Percentiles rank a stretch among this genome's conserved stretches.
These are phyloP conservation scores for Gibbula magus DNA, from an alignment of 2,888 invertebrate species.

Conservation along the genomic window DNA sequence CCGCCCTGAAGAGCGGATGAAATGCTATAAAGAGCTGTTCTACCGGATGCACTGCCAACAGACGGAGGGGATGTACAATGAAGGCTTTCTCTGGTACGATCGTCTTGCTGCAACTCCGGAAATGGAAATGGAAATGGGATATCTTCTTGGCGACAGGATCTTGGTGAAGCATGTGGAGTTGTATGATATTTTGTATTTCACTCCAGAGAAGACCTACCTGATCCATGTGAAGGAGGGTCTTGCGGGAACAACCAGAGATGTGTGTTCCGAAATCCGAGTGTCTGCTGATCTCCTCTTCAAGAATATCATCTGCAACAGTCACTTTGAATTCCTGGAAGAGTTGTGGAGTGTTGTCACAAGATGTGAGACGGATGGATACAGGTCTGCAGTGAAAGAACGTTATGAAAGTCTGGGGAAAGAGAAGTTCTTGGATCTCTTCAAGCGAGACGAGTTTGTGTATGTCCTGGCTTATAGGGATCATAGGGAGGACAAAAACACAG, in stretches of 20 bases:
- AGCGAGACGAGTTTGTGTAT: no score
- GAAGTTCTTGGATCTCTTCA: no score
- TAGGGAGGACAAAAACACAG: no score
- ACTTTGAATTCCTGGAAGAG: no score
- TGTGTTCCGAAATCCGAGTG: neutral
- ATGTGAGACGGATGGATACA: no score
- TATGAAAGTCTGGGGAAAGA: no score
- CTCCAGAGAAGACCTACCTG: neutral
- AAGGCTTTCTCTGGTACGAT: neutral
- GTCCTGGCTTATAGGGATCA: no score
- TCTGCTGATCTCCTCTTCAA: neutral
- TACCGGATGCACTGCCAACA: neutral
- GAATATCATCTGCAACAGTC: no score
- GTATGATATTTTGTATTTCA: neutral
- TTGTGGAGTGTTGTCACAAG: no score
- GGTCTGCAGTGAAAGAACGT: no score
- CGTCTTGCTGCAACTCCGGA: neutral
- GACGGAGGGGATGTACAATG: neutral
- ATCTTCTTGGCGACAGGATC: neutral
- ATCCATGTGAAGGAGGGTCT: neutral
- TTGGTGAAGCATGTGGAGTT: neutral
- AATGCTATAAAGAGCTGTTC: neutral
- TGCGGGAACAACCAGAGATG: neutral
- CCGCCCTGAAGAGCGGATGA: no score
- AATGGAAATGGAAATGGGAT: neutral